These are phyloP conservation scores for Corythornis vintsioides DNA, from an alignment of 2,113 vertebrate genomes.

Conservation along the genomic window DNA sequence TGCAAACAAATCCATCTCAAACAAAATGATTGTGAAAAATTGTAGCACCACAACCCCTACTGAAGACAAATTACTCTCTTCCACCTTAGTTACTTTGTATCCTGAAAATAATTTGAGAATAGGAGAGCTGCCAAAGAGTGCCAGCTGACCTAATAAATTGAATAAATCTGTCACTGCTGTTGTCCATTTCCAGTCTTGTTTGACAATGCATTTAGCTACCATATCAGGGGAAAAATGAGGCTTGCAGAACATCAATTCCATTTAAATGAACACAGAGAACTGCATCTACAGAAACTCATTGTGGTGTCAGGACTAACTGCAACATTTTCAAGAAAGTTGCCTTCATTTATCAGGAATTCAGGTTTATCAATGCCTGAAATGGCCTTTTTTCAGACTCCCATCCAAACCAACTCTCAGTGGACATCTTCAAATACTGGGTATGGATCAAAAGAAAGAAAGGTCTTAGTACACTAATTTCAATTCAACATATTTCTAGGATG, in stretches of 20 bases:
- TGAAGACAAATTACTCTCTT: conserved; percentile 10
- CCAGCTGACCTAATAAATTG: neutral
- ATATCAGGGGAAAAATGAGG: neutral
- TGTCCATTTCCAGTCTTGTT: neutral
- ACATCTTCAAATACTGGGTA: neutral
- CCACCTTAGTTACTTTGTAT: conserved; percentile 1
- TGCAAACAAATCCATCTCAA: conserved; percentile 3
- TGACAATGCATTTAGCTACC: neutral
- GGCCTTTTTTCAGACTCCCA: neutral
- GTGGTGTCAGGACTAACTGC: neutral
- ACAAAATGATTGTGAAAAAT: neutral
- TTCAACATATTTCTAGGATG: neutral
- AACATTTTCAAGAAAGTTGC: neutral
- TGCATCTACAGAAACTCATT: neutral
- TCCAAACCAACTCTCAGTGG: neutral
- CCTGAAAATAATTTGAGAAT: neutral
- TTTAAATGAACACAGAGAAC: neutral
- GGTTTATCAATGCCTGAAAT: neutral
- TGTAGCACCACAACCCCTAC: neutral
- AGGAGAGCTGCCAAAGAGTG: neutral
- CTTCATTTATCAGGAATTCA: neutral
- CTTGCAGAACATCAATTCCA: neutral
- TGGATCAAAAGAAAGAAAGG: neutral
- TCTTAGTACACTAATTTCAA: neutral
- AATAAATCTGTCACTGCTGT: conserved; percentile 2